Base-by-base conservation (phyloP, 1,140 invertebrate species). In the Bombus waltoni region DNA sequence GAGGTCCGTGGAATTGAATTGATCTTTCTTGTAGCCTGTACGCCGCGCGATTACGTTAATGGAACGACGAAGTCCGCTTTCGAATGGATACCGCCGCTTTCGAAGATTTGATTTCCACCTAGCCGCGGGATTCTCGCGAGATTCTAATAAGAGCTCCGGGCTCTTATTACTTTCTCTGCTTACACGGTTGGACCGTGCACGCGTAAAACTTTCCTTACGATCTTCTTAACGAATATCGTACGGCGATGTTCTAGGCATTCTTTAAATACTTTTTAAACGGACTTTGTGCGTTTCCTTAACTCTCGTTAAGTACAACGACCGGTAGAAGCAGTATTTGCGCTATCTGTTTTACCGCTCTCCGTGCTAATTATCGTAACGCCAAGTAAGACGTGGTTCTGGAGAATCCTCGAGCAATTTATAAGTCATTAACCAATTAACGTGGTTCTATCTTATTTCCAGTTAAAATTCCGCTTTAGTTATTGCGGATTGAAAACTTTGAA, bases 11-110 rank as follows among this genome's bases (percentile, higher is more conserved):
- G 66, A 47, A 84, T 84, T 84, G 75, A 84, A 84, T 84, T 62
- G 82, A 71, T 84, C 47, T 78, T 78, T 79, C 78, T 79, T 79
- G 22, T 62, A 35, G 65, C 38, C n/a, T 2, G 65, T 74, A 25
- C 47, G 22, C n/a, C 53, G 80, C 62, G 73, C 75, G 82, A 84
- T 84, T 84, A 79, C 75, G 82, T 71, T 84, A 84, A 84, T 84
- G 78, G 74, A 84, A 71, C 65, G 59, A 40, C 66, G 38, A 40
- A 47, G 13, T 22, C 28, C 13, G 74, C 28, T 42, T 44, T 22
- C 82, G 47, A 78, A 71, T 57, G 35, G 65, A 25, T n/a, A 18
- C 38, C 18, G 22, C 15, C 13, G 68, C 47, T 25, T 59, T n/a
- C 53, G 22, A 57, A 62, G 71, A 81, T 81, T 81, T 73, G 53